Evolutionary conservation across 92 coral and sea anemone genomes (phyloP).

Genomic region (Chrysogorgia sp.): DNA sequence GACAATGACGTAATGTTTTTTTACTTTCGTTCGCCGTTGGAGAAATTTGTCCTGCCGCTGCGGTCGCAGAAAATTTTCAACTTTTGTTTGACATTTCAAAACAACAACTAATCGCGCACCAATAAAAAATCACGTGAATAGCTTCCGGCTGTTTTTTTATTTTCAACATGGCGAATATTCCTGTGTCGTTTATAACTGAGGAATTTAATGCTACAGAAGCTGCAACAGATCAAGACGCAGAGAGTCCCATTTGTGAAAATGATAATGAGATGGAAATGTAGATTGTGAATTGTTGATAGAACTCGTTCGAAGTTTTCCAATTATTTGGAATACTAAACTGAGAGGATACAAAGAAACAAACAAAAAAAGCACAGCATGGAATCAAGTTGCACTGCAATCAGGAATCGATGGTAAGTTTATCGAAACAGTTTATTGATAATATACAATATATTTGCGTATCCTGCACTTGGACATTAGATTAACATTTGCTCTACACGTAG

Average conservation of each 20-base stretch:
- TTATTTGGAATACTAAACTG: slow-evolving; percentile 29
- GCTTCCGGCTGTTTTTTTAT: background rate
- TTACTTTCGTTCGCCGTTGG: no score
- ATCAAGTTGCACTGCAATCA: no score
- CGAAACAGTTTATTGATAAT: no score
- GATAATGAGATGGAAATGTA: slow-evolving; percentile 16
- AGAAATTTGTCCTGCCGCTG: no score
- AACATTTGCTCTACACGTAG: no score
- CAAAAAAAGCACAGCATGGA: slow-evolving; percentile 15
- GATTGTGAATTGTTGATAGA: slow-evolving; percentile 4
- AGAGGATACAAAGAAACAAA: slow-evolving; percentile 15
- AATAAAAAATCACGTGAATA: background rate
- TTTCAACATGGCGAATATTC: slow-evolving; percentile 22
- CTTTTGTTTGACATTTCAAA: slow-evolving; percentile 1
- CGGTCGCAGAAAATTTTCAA: slow-evolving; percentile 14
- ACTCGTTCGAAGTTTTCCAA: slow-evolving; percentile 23
- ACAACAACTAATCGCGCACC: slow-evolving; percentile 9
- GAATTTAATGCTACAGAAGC: background rate
- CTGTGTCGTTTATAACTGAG: background rate
- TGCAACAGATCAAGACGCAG: background rate
- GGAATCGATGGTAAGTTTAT: no score
- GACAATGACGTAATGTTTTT: no score
- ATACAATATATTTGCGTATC: no score
- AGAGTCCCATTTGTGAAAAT: no score
- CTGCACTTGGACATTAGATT: no score